Conservation (phyloP, 2,888 invertebrate genomes). For the Lasioglossum lativentre region DNA sequence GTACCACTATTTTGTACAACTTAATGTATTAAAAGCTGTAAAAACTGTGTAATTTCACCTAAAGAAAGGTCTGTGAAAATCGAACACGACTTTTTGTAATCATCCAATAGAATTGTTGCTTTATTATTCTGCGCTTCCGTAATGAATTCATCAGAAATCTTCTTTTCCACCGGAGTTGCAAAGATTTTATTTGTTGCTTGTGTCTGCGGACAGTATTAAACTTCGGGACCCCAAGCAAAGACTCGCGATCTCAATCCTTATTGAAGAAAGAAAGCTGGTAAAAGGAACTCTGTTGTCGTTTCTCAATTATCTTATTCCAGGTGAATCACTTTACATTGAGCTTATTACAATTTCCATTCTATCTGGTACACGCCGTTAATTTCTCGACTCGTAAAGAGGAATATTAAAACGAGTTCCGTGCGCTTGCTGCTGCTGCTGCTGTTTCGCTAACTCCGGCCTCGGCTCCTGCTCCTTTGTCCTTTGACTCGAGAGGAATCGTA, state of each 20-base stretch:
- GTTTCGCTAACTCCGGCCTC: not conserved
- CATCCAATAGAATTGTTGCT: not conserved
- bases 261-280: not conserved
- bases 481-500: not conserved
- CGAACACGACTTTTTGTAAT: not conserved
- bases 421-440: not conserved
- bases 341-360: conserved; percentile 1
- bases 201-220: not conserved
- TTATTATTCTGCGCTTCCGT: not conserved
- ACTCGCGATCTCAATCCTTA: not conserved
- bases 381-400: not conserved
- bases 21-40: no score
- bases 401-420: not conserved
- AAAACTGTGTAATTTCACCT: no score
- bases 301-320: not conserved
- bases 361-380: not conserved
- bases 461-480: not conserved
- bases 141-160: not conserved
- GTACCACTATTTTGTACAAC: no score
- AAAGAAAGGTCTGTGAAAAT: not conserved
- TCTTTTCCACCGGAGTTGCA: not conserved
- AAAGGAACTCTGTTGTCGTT: not conserved
- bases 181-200: not conserved
- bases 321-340: not conserved
- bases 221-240: not conserved